These are phyloP conservation scores for Benitochromis conjunctus DNA, from an alignment of 2,113 vertebrate species.

Conservation along the genomic window DNA sequence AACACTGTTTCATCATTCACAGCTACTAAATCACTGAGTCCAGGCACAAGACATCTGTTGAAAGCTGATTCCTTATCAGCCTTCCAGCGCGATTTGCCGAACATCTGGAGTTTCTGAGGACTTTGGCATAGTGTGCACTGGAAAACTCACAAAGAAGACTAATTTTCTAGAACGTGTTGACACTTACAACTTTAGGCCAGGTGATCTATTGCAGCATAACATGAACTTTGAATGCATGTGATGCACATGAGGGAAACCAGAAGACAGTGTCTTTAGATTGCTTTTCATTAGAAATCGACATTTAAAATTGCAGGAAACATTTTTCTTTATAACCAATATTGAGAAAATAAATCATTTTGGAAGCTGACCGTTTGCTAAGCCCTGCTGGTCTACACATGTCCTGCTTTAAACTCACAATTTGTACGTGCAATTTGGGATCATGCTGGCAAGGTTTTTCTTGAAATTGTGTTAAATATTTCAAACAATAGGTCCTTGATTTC, in stretches of 20 bases:
- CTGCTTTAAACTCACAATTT: neutral
- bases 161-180: slow-evolving; percentile 36
- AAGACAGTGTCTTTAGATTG: neutral
- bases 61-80: slow-evolving; percentile 55
- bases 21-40: slow-evolving; percentile 50
- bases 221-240: neutral
- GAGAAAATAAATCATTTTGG: neutral
- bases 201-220: slow-evolving; percentile 20
- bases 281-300: neutral
- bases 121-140: slow-evolving; percentile 8
- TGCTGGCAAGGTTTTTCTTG: neutral
- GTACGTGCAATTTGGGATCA: neutral
- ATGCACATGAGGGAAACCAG: neutral
- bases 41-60: slow-evolving; percentile 48
- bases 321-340: neutral
- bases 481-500: neutral
- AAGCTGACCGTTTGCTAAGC: neutral
- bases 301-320: neutral
- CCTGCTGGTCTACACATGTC: neutral
- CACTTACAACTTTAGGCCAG: neutral
- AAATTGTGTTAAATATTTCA: neutral
- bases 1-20: slow-evolving; percentile 58
- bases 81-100: slow-evolving; percentile 28
- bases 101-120: slow-evolving; percentile 59
- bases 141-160: slow-evolving; percentile 22